phyloP scores from a whole-genome alignment of 2,888 invertebrate genomes.

The Gastrophysa polygoni region DNA sequence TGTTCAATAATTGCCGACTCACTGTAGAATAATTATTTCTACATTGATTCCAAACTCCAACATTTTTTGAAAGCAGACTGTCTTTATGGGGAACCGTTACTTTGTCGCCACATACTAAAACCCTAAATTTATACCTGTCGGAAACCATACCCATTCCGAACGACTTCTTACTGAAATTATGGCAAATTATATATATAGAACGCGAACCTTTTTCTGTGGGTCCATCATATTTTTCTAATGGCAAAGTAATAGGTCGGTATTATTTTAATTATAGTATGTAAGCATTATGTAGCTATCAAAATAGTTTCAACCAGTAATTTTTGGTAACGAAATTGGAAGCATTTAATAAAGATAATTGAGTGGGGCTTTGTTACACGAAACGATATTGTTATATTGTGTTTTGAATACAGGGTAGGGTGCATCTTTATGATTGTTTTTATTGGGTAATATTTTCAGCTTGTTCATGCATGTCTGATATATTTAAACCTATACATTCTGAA shows the following conservation, averaged over 20 bases:
- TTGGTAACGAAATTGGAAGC: slow-evolving; percentile 25
- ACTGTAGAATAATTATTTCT: no score
- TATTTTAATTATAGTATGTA: slow-evolving; percentile 35
- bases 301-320: slow-evolving; percentile 25
- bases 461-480: no score
- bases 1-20: no score
- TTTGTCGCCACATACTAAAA: not conserved
- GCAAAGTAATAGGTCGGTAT: slow-evolving; percentile 35
- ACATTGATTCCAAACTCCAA: no score
- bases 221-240: slow-evolving; percentile 34
- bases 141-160: slow-evolving; percentile 22
- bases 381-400: slow-evolving; percentile 2
- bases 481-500: no score
- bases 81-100: not conserved
- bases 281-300: slow-evolving; percentile 18
- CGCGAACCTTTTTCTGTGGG: slow-evolving; percentile 22
- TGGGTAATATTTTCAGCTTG: no score
- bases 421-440: no score
- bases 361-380: no score
- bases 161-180: slow-evolving; percentile 32
- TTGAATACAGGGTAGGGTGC: slow-evolving; percentile 7
- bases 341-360: slow-evolving; percentile 28
- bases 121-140: slow-evolving; percentile 27
- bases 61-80: no score
- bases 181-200: slow-evolving; percentile 38